Evolutionary conservation across 2,888 invertebrate genomes (phyloP).

Genomic region (Parapristionchus giblindavisi): DNA sequence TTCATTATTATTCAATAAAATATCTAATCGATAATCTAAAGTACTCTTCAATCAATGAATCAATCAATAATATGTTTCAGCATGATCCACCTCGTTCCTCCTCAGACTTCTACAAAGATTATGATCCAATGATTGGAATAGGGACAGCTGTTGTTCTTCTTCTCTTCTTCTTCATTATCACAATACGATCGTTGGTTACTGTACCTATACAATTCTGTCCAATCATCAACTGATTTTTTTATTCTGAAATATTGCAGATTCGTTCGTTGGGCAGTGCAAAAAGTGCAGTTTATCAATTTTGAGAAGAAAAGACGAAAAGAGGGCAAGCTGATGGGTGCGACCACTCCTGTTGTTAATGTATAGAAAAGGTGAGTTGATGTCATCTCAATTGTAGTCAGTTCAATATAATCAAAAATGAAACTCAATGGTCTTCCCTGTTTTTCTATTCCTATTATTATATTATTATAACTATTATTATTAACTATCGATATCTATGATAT

Average conservation of each 20-base stretch:
- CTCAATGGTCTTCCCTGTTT: no score
- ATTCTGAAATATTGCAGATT: slow-evolving; percentile 41
- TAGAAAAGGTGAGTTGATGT: no score
- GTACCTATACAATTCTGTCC: background rate
- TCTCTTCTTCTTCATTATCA: slow-evolving; percentile 59
- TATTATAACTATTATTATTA: no score
- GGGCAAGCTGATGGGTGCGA: background rate
- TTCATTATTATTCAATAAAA: no score
- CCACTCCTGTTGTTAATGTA: background rate
- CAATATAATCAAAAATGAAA: no score
- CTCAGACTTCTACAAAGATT: slow-evolving; percentile 60
- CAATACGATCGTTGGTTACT: slow-evolving; percentile 42
- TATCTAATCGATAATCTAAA: no score
- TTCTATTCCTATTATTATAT: no score
- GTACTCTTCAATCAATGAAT: no score
- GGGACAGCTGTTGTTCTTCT: slow-evolving; percentile 63
- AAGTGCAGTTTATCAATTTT: slow-evolving; percentile 46
- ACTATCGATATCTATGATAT: no score
- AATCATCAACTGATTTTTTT: background rate
- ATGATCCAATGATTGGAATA: slow-evolving; percentile 65
- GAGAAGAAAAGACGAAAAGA: slow-evolving; percentile 37
- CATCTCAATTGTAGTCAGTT: no score
- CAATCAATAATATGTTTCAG: slow-evolving; percentile 40
- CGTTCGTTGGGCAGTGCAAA: slow-evolving; percentile 53
- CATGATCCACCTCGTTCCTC: slow-evolving; percentile 56